Conservation (phyloP, 2,888 invertebrate genomes). For the Callinectes sapidus region DNA sequence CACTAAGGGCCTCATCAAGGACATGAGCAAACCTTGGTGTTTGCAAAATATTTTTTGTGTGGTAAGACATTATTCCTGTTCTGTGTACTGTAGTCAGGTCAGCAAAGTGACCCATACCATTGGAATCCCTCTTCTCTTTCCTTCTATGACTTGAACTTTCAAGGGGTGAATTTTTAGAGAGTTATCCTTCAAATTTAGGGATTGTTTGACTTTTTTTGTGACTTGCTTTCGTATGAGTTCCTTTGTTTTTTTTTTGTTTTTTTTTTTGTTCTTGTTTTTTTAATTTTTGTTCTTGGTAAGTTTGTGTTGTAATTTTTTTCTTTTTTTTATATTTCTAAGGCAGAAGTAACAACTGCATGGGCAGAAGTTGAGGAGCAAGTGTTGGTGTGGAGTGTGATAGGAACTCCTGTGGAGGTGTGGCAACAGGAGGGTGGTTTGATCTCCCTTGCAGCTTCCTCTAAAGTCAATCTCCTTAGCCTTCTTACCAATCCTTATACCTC, state of each 20-base stretch:
- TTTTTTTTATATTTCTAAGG: constrained; percentile 36
- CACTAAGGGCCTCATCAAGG: too few species aligned
- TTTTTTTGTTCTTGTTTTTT: neutral
- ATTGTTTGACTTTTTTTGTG: too few species aligned
- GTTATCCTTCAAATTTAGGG: too few species aligned
- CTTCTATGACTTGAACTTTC: too few species aligned
- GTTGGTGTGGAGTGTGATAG: constrained; percentile 44
- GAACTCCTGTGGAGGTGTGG: constrained; percentile 45
- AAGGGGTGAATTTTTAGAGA: too few species aligned
- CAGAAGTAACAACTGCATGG: constrained; percentile 47
- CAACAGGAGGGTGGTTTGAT: constrained; percentile 42
- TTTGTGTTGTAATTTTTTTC: neutral
- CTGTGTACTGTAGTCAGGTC: too few species aligned
- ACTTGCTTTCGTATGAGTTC: too few species aligned
- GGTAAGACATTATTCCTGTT: too few species aligned
- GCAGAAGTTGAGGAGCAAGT: constrained; percentile 34
- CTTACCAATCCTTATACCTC: constrained; percentile 59
- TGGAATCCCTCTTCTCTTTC: too few species aligned
- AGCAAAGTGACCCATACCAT: too few species aligned
- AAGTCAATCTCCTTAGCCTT: constrained; percentile 48
- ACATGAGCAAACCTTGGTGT: too few species aligned
- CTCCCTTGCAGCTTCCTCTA: constrained; percentile 40
- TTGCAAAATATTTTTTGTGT: too few species aligned
- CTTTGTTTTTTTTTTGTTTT: neutral
- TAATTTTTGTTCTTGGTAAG: neutral